Base-by-base conservation (phyloP, 1,140 invertebrate genomes). In the Drosophila subpulchrella region DNA sequence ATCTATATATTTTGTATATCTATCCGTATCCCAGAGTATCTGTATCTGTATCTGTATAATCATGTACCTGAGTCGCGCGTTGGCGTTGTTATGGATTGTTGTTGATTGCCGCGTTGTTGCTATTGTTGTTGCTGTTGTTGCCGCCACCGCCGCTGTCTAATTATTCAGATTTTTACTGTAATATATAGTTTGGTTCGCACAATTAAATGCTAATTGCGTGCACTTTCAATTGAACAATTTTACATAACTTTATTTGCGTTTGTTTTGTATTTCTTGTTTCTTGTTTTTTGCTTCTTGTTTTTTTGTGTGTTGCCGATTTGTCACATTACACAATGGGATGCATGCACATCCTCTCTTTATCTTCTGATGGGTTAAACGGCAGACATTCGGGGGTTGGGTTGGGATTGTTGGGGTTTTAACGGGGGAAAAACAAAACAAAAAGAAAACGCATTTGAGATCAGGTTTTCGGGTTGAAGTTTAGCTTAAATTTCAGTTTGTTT, bases 191-290 rank as follows among this genome's bases (percentile, higher is more conserved):
- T 63, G 54, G 41, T 85, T 86, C 74, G 75, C 81, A 85, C 82
- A 85, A 86, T 86, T 81, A 85, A 85, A 86, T 81, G 73, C 75
- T 75, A 79, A 81, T 74, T 75, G 66, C 63, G 63, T 58, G 59
- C 62, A 75, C 74, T 70, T 77, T 34, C 57, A 81, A 62, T 65
- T 82, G 71, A 57, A 70, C 67, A 71, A 71, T 71, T 63, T 71
- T 78, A 53, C 41, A 44, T 67, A 51, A 55, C 46, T 76, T 66
- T 70, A 48, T 61, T 34, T 34, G 7, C 32, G 32, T 34, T 54
- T 36, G 48, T 73, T 42, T 47, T 27, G 11, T 15, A 56, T 44
- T 60, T 57, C 41, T 56, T 32, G 15, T 15, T 51, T 7, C 13
- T 51, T 75, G 38, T 46, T 39, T 44, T 42, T 42, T 76, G n/a